A percentile compares a stretch with the other conserved stretches of the same genome.
These are phyloP conservation scores for Ctenosaura bakeri DNA, from an alignment of 2,797 vertebrate genomes.

Conservation along the genomic window DNA sequence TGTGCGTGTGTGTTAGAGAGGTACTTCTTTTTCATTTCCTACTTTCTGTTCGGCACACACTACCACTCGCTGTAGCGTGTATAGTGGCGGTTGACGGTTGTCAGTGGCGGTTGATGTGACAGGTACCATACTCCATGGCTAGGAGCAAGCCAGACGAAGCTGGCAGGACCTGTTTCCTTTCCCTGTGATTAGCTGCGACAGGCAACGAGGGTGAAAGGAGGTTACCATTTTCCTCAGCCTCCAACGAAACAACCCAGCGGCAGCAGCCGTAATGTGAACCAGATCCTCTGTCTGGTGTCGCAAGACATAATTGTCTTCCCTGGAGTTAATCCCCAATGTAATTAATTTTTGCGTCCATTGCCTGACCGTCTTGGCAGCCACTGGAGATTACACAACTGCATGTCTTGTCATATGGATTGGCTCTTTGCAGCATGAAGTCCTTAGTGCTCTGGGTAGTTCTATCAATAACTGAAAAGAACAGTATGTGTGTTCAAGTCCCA, in stretches of 20 bases:
- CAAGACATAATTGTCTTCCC: not conserved
- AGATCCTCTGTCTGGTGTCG: conserved; percentile 1
- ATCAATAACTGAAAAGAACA: not conserved
- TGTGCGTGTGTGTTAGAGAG: too few species aligned
- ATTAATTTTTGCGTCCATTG: conserved; percentile 23
- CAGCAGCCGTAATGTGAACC: not conserved
- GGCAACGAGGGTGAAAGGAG: conserved; percentile 34
- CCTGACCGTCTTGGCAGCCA: conserved; percentile 21
- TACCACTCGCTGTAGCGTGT: not conserved
- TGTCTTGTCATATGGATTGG: not conserved
- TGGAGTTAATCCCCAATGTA: not conserved
- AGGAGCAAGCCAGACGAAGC: not conserved
- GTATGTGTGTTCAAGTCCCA: not conserved
- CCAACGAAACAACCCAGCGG: conserved; percentile 16
- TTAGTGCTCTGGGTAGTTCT: not conserved
- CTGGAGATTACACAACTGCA: not conserved
- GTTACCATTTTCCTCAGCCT: not conserved
- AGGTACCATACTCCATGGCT: conserved; percentile 12
- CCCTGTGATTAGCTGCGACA: conserved; percentile 40
- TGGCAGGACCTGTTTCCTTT: conserved; percentile 26
- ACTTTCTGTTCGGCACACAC: rapidly evolving
- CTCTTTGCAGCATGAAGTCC: not conserved
- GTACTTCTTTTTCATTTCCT: rapidly evolving
- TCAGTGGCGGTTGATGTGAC: not conserved
- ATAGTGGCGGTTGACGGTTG: not conserved